Evolutionary conservation across 2,888 invertebrate species (phyloP), one percentile per base, ranked within the genome.

Genomic region (Plutella xylostella): DNA sequence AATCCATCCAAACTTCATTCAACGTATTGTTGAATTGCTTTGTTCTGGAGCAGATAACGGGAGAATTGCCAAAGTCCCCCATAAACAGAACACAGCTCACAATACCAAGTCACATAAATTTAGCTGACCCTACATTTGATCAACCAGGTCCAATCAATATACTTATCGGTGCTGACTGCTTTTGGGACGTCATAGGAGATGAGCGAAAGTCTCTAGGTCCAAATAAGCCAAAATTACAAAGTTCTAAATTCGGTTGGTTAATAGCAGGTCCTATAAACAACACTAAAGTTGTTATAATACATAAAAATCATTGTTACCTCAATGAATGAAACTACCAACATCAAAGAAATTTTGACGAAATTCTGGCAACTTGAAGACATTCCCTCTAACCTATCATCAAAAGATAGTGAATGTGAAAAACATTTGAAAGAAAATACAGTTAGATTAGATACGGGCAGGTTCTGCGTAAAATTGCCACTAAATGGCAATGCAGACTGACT

Each of bases 101-200:
- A 34, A 15, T 45, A 15, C 45, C 45, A 12, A 39, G 22, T 17
- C 20, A 39, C 17, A 33, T 45, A 4, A 9, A 11, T 21, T 22
- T 45, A 31, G 45, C 45, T n/a, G 45, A 45, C 19, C 34, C 40
- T 11, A 38, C 25, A 20, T 43, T 37, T 30, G 31, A 21, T 18
- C 20, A 37, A 33, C 44, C 44, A 19, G 33, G 38, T 20, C 28
- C 25, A 15, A 30, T 44, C 28, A 38, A 38, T 21, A 31, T 43
- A 14, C 18, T 17, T 18, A 17, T 35, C 18, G 18, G 35, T 11
- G 35, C 35, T 12, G 35, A 35, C 18, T 18, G 17, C 5, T 35
- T 35, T 7, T 35, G 35, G 35, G 35, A 35, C 18, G 18, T 35
- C 17, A 7, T 35, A 11, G 35, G 35, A 9, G 4, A 17, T 3